Evolutionary conservation across 2,797 vertebrate species (phyloP), one percentile per base, ranked within the genome.

Genomic region (Erethizon dorsatum): DNA sequence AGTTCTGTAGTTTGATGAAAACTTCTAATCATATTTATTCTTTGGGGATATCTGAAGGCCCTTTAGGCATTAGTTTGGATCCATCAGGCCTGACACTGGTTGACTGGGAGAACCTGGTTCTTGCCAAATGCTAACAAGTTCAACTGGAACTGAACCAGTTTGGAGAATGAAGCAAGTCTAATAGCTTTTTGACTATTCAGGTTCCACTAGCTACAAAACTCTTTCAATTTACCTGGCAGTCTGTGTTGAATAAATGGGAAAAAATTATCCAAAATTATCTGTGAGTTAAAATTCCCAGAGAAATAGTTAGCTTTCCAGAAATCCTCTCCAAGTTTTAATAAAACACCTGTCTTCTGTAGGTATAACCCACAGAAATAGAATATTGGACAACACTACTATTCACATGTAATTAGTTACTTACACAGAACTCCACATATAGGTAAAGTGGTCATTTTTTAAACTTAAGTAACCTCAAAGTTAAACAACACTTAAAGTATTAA

Each of bases 311-410:
- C 87, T 97, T 94, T 92, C 92, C 89, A 92, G 69, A 75, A 97
- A 54, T 91, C 54, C 57, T 97, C 95, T 97, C 97, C 94, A 97
- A 97, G 56, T 17, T 97, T 95, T 98, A 98, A 98, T 95, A 97
- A 97, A 89, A 73, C 73, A 96, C 65, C 87, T 98, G 59, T 17
- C 85, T 98, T 97, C 63, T 85, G 71, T 47, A 71, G 71, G 47
- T 61, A 95, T 90, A 98, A 94, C 28, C 69, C 82, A 69, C 52
- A 54, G 71, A 96, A 56, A 56, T 93, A 96, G 77, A 90, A 94
- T 92, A 85, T 63, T 95, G 78, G 79, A 95, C 47, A 97, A n/a
- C 45, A 95, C 45, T 92, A 92, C 86, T 92, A 94, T 20, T 73
- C 52, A 80, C 18, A 45, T 97, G 95, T 83, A 90, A 94, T 83